phyloP scores from a whole-genome alignment of 2,888 invertebrate species.

The Ectemnius cavifrons region DNA sequence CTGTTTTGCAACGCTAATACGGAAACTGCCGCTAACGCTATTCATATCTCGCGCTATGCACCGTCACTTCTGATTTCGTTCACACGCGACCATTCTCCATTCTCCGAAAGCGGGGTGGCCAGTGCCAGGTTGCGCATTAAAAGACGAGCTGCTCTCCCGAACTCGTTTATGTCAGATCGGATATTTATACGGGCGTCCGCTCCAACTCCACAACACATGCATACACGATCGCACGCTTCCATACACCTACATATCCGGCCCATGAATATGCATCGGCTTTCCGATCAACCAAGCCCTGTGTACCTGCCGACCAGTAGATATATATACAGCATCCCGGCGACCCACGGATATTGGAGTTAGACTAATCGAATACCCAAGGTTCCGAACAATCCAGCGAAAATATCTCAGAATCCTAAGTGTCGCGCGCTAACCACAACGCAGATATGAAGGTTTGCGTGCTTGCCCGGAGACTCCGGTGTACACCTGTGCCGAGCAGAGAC shows the following conservation, averaged over 20 bases:
- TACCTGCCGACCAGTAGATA: constrained; percentile 18
- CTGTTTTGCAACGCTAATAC: too few species aligned
- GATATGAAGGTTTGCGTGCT: too few species aligned
- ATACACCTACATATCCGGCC: constrained; percentile 16
- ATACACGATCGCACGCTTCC: neutral
- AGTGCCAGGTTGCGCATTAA: neutral
- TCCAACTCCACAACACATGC: neutral
- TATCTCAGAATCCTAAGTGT: neutral
- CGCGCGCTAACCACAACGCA: neutral
- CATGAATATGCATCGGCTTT: constrained; percentile 38
- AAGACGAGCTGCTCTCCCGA: neutral
- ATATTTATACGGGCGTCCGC: constrained; percentile 25
- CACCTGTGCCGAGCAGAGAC: constrained; percentile 42
- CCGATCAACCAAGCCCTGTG: constrained; percentile 3
- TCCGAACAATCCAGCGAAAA: neutral
- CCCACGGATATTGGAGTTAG: constrained; percentile 20
- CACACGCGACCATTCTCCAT: neutral
- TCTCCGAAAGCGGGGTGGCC: too few species aligned
- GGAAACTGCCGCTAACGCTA: too few species aligned
- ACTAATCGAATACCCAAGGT: constrained; percentile 23
- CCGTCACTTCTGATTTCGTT: constrained; percentile 3
- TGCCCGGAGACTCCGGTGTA: neutral
- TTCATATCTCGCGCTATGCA: neutral
- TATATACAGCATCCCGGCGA: constrained; percentile 14
- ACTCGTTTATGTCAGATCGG: constrained; percentile 9